Base-by-base conservation (phyloP, 2,797 vertebrate species). In the Gallinago stenura region DNA sequence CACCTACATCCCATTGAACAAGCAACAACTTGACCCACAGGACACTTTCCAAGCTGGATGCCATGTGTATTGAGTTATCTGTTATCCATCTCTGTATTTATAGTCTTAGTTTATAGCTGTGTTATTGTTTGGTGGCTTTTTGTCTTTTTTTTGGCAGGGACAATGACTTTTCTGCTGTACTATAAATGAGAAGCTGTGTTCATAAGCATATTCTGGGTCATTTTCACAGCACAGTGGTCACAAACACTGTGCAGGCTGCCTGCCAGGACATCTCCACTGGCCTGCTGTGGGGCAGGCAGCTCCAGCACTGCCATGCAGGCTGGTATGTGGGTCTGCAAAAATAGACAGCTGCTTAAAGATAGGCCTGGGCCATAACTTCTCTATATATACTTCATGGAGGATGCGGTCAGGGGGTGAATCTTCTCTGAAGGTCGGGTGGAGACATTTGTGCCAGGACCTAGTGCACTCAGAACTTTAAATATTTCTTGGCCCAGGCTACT, bases 171-270 rank as follows among this genome's bases (percentile, higher is more conserved):
- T 68, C 58, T 94, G 51, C 75, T 58, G 4, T 39, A 78, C 61
- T 51, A 50, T 39, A 87, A 93, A 51, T 0, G 46, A 69, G 73
- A 84, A 80, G 71, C 61, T 4, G 0, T 11, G 72, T 37, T 88
- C 83, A 24, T 17, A 66, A 31, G 50, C 20, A 6, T 33, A 57
- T 66, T 84, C 53, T 83, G 53, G 96, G 91, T 90, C 84, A 83
- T 78, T 88, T 70, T 95, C 87, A 95, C 80, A 90, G 87, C 24
- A 79, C 43, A 10, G 64, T 78, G 93, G 60, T 78, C 91, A 90
- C 3, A 43, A 73, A 78, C 83, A 80, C 53, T 51, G 70, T 89
- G 39, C 73, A 78, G 89, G 68, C 56, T 0, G 12, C 68, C 24
- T 60, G 87, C 80, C 88, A 83, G 86, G n/a, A 31, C 7, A 5